Conservation (phyloP, 1,140 invertebrate genomes). For the Paralvinella palmiformis region DNA sequence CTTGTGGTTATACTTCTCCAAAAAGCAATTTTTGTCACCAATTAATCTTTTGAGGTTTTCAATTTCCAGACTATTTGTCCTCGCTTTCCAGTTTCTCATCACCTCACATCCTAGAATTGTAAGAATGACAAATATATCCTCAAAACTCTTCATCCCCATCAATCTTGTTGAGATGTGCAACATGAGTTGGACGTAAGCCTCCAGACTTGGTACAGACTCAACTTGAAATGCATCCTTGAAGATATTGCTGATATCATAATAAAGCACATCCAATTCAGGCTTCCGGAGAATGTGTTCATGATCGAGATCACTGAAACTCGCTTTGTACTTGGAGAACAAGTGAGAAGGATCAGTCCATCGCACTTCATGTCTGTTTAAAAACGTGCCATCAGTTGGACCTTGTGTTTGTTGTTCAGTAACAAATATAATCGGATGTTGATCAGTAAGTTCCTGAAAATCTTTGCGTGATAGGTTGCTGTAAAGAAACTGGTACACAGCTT, state of each 20-base stretch:
- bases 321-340: conserved; percentile 32
- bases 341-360: conserved; percentile 37
- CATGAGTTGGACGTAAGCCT: conserved; percentile 2
- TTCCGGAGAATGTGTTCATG: neutral
- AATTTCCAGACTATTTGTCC: too few relatives aligned
- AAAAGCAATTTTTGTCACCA: too few relatives aligned
- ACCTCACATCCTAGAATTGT: neutral
- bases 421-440: conserved; percentile 37
- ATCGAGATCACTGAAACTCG: conserved; percentile 22
- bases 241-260: neutral
- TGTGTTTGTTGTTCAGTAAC: conserved; percentile 20
- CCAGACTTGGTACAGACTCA: neutral
- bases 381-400: conserved; percentile 25
- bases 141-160: neutral
- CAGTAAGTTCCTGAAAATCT: conserved; percentile 32
- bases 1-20: too few relatives aligned
- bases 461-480: conserved; percentile 25
- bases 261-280: neutral
- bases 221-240: neutral
- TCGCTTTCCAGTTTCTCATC: neutral
- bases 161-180: neutral
- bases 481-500: conserved; percentile 32
- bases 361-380: conserved; percentile 33
- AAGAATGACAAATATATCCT: conserved; percentile 5
- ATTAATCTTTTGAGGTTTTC: too few relatives aligned